Evolutionary conservation across 2,888 invertebrate species (phyloP).

Genomic region (Tinea trinotella): DNA sequence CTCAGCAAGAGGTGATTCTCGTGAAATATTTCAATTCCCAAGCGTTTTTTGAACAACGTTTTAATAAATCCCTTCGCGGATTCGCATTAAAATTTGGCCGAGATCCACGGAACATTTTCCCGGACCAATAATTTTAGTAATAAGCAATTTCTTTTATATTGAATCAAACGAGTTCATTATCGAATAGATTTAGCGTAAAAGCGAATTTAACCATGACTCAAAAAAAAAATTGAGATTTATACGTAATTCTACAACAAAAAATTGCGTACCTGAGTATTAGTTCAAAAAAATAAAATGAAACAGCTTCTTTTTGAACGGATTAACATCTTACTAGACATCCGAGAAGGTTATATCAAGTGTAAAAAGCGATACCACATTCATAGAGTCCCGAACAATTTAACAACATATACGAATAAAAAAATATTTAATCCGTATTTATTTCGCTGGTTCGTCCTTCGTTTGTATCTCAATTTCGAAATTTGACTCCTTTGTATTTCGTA

Average conservation of each 20-base stretch:
- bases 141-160: slow-evolving; percentile 36
- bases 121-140: slow-evolving; percentile 24
- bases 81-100: slow-evolving; percentile 9
- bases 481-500: slow-evolving; percentile 27
- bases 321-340: slow-evolving; percentile 10
- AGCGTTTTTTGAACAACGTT: not conserved
- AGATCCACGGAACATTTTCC: not conserved
- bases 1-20: too few relatives aligned
- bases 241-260: slow-evolving; percentile 4
- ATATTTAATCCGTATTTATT: slow-evolving; percentile 17
- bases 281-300: slow-evolving; percentile 2
- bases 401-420: slow-evolving; percentile 5
- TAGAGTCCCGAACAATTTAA: slow-evolving; percentile 11
- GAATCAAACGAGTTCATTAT: slow-evolving; percentile 37
- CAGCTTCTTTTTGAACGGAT: slow-evolving; percentile 11
- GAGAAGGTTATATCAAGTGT: slow-evolving; percentile 17
- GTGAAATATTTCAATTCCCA: not conserved
- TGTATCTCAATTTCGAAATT: slow-evolving; percentile 30
- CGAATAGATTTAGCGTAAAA: slow-evolving; percentile 54
- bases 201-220: slow-evolving; percentile 47
- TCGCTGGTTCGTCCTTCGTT: slow-evolving; percentile 16
- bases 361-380: slow-evolving; percentile 15
- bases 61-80: not conserved
- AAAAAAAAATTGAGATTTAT: not conserved
- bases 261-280: not conserved